These are phyloP conservation scores for Rhyacophila brunnea DNA, from an alignment of 1,140 invertebrate species.

Conservation along the genomic window DNA sequence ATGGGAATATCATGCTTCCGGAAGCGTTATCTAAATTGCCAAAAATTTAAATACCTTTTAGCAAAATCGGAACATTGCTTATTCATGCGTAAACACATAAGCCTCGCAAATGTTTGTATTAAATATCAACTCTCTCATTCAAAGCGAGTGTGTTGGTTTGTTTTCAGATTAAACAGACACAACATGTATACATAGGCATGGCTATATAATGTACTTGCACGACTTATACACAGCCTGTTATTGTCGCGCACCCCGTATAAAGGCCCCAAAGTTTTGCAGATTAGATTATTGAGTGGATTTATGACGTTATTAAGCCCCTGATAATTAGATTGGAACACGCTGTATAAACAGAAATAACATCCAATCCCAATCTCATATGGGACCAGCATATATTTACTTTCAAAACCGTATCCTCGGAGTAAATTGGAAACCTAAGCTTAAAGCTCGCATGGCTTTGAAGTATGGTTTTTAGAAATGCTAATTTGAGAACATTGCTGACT, in stretches of 20 bases:
- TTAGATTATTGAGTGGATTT: constrained; percentile 59
- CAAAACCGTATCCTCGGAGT: too few species aligned
- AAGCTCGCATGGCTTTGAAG: too few species aligned
- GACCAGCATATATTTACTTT: not conserved
- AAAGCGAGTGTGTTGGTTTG: not conserved
- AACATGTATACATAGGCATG: not conserved
- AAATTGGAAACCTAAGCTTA: too few species aligned
- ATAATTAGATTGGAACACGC: constrained; percentile 48
- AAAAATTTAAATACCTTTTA: too few species aligned
- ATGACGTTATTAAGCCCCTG: constrained; percentile 58
- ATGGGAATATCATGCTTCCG: too few species aligned
- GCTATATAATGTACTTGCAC: not conserved
- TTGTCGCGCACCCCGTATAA: constrained; percentile 34
- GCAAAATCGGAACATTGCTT: not conserved
- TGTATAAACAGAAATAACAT: constrained; percentile 37
- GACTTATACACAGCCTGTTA: constrained; percentile 15
- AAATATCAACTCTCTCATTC: constrained; percentile 24
- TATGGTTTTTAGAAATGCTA: too few species aligned
- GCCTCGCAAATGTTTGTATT: constrained; percentile 13
- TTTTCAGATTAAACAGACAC: too few species aligned
- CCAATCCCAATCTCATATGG: constrained; percentile 28
- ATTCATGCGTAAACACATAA: constrained; percentile 2
- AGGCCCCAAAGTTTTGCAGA: constrained; percentile 57
- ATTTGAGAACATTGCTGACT: too few species aligned
- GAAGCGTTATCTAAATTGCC: too few species aligned